These are phyloP conservation scores for Chesias legatella DNA, from an alignment of 2,888 invertebrate genomes.

Conservation along the genomic window DNA sequence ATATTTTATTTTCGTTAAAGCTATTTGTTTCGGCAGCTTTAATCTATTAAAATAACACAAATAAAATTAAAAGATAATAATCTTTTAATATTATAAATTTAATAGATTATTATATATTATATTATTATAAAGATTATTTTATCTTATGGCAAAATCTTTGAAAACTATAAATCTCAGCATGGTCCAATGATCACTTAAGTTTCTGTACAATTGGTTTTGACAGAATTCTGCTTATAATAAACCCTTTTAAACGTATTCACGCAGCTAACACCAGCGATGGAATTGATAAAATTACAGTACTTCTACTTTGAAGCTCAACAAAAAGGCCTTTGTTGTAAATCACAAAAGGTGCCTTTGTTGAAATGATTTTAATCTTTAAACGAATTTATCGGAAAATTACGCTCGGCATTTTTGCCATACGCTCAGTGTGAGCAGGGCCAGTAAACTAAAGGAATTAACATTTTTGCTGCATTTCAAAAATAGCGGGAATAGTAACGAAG, in stretches of 20 bases:
- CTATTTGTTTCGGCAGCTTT: no score
- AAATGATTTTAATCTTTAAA: slow-evolving; percentile 38
- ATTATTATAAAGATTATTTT: no score
- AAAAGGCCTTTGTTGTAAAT: slow-evolving; percentile 30
- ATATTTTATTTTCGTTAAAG: no score
- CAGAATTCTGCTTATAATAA: background rate
- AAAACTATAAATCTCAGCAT: no score
- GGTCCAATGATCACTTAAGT: no score
- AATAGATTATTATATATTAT: no score
- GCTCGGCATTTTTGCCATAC: slow-evolving; percentile 39
- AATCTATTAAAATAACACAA: no score
- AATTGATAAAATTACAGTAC: slow-evolving; percentile 22
- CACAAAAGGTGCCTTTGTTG: slow-evolving; percentile 27
- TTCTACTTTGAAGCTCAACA: slow-evolving; percentile 25
- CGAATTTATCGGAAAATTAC: slow-evolving; percentile 48
- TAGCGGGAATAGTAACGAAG: slow-evolving; percentile 7
- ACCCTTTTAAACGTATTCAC: slow-evolving; percentile 2
- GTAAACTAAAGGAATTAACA: slow-evolving; percentile 47
- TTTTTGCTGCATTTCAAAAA: slow-evolving; percentile 38
- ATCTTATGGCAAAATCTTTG: no score
- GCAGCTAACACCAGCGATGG: slow-evolving; percentile 11
- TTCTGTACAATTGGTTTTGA: background rate
- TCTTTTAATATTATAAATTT: no score
- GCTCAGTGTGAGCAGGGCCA: slow-evolving; percentile 39
- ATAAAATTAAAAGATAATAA: no score